Evolutionary conservation across 37 sponge, comb jelly and placozoan genomes (phyloP), one percentile per base, ranked within the genome.

Genomic region (Hexactinellida sp.): DNA sequence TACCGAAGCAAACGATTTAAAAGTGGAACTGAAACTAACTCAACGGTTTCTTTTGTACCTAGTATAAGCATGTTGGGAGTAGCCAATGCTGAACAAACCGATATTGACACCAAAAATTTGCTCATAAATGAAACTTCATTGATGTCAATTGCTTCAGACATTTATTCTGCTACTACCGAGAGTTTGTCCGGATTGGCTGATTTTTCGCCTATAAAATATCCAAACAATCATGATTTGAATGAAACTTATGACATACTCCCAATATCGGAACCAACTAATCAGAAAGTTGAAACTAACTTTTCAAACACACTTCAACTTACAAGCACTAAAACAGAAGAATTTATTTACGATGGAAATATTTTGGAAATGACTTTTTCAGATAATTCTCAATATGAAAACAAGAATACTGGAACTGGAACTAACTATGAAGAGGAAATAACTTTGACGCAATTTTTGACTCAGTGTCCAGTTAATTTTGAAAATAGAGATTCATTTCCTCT

Each of bases 371-470:
- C 76, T 1, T 63, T 63, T 28, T 63, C 76, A 63, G 13, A 63
- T 63, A 23, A 63, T 25, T 10, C 30, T 10, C 3, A 25, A 7
- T 10, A 5, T 7, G 76, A 3, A 7, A 1, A 23, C 21, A 63
- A n/a, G 5, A 13, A 13, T 16, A 63, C 76, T 63, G 76, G 13
- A 63, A 63, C 5, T 63, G 76, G 34, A 63, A 32, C 76, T 63
- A 63, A 63, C 76, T 1, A 63, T 28, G 76, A 63, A 47, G 9
- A 63, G 1, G 76, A 28, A n/a, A 63, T 63, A 25, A 63, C 76
- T 63, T n/a, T 63, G 76, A 63, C 76, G 13, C 76, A 63, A 63
- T 63, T 63, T 63, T 23, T 63, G 32, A 63, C 76, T 21, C 76
- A 63, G 13, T 23, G 5, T 28, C 76, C 76, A 41, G 13, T 41